These are phyloP conservation scores for Rhipidura dahli DNA, from an alignment of 2,113 vertebrate genomes.

Conservation along the genomic window DNA sequence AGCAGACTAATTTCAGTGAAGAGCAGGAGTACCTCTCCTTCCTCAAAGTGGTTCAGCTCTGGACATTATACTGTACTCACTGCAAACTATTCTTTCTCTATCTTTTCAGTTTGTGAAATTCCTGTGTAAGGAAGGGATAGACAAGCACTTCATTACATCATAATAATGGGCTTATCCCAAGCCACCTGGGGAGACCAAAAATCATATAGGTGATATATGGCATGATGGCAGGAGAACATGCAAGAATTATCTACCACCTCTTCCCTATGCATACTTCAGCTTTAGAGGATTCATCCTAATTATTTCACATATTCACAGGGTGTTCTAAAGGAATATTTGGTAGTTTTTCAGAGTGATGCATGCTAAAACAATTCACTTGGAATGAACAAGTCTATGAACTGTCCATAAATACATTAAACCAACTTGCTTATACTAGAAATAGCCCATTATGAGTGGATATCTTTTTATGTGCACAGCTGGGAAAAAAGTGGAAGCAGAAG, in stretches of 20 bases:
- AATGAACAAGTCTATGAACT: not conserved
- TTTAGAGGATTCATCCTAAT: not conserved
- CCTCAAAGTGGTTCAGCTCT: rapidly evolving
- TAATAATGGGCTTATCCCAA: not conserved
- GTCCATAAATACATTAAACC: not conserved
- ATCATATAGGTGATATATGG: not conserved
- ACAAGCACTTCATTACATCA: not conserved
- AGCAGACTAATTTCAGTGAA: not conserved
- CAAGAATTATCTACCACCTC: not conserved
- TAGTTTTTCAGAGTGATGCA: not conserved
- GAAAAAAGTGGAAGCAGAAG: not conserved
- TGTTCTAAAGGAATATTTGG: not conserved
- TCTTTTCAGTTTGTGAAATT: not conserved
- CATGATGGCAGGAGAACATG: not conserved
- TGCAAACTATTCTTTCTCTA: not conserved
- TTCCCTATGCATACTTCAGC: not conserved
- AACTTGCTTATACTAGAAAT: not conserved
- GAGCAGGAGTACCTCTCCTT: not conserved
- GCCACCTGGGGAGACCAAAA: not conserved
- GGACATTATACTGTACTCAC: no score
- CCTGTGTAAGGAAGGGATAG: not conserved
- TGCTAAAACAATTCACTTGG: not conserved
- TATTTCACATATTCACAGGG: not conserved
- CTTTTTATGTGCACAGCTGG: not conserved
- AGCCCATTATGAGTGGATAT: rapidly evolving